phyloP scores from a whole-genome alignment of 2,888 invertebrate species.

The Desoria tigrina region DNA sequence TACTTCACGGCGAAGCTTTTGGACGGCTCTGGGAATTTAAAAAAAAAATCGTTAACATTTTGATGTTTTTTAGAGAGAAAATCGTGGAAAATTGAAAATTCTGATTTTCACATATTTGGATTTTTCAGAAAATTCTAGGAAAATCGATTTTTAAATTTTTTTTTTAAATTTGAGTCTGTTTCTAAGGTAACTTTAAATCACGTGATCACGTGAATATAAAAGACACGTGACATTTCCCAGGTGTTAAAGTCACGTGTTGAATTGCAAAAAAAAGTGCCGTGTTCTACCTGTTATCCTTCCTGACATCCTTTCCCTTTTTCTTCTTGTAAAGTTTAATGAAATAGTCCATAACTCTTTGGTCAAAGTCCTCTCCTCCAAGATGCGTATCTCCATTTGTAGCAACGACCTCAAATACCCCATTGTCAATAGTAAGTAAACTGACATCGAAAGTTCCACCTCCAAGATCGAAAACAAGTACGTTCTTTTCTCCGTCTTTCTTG shows the following conservation, averaged over 20 bases:
- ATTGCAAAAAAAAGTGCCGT: not conserved
- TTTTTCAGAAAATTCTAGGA: too few relatives aligned
- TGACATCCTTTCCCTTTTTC: slow-evolving; percentile 96
- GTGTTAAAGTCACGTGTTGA: not conserved
- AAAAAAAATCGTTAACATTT: slow-evolving; percentile 1
- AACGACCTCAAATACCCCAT: slow-evolving; percentile 94
- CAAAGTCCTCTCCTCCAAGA: slow-evolving; percentile 98
- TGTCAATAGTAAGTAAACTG: slow-evolving; percentile 95
- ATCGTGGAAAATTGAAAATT: not conserved
- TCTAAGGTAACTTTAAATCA: too few relatives aligned
- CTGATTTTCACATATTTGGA: too few relatives aligned
- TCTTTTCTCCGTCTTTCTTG: slow-evolving; percentile 96
- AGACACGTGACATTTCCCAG: too few relatives aligned
- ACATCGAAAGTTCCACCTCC: slow-evolving; percentile 99
- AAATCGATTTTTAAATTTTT: too few relatives aligned
- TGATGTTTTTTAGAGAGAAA: not conserved
- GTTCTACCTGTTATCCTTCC: slow-evolving; percentile 67
- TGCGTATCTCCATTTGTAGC: slow-evolving; percentile 95
- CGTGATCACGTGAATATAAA: too few relatives aligned
- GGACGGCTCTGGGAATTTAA: slow-evolving; percentile 76
- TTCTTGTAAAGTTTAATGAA: slow-evolving; percentile 98
- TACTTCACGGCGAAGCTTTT: slow-evolving; percentile 93
- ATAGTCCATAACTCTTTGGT: slow-evolving; percentile 97
- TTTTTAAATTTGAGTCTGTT: too few relatives aligned
- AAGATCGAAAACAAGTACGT: slow-evolving; percentile 96